These are phyloP conservation scores for Cathartes aura DNA, from an alignment of 2,113 vertebrate genomes.

Conservation along the genomic window DNA sequence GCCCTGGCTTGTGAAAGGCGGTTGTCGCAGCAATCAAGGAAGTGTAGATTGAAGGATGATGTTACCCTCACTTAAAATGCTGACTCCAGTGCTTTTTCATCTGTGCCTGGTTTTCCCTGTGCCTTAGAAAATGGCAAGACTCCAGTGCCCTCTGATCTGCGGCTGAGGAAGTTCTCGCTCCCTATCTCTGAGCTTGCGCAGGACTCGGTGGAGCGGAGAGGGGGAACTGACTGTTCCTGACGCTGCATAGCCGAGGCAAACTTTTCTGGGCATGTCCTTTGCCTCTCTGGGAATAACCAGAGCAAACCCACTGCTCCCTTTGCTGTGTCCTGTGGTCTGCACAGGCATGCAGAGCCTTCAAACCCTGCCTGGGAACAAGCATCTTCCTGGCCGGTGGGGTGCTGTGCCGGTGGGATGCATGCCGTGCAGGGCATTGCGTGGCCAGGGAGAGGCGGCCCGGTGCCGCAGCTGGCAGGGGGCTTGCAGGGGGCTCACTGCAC, in stretches of 20 bases:
- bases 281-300: background rate
- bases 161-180: background rate
- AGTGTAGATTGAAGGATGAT: background rate
- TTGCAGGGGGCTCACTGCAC: background rate
- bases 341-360: background rate
- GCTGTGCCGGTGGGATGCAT: fast-evolving
- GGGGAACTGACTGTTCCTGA: background rate
- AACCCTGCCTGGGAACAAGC: background rate
- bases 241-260: fast-evolving
- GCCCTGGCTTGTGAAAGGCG: background rate
- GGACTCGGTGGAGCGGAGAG: background rate
- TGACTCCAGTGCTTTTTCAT: background rate
- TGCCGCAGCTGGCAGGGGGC: background rate
- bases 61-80: background rate
- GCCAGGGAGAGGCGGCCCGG: background rate
- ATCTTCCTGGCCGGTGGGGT: background rate
- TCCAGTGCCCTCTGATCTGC: background rate
- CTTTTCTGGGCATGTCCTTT: background rate
- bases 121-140: background rate
- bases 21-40: background rate
- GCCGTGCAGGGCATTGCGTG: fast-evolving
- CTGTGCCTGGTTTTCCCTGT: background rate
- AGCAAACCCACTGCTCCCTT: background rate
- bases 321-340: background rate
- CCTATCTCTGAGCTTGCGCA: fast-evolving